Conservation (phyloP, 2,888 invertebrate genomes). For the Chrysopilus asiliformis region DNA sequence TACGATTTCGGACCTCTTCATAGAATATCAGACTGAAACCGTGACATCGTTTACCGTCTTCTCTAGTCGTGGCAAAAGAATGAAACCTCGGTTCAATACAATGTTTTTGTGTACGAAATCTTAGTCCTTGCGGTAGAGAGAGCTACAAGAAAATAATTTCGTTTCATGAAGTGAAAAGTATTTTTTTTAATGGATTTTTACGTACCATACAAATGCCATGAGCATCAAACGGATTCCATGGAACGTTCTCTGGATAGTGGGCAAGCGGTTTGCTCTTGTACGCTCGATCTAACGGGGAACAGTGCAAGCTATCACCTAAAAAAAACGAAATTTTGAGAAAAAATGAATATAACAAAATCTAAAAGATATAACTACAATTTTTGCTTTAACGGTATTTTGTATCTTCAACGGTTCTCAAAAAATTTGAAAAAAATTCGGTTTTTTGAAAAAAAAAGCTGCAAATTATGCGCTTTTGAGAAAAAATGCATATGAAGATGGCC, state of each 20-base stretch:
- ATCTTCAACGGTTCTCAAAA: too few species aligned
- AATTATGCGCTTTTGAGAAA: too few species aligned
- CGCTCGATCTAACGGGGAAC: slow-evolving; percentile 83
- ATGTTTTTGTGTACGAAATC: slow-evolving; percentile 91
- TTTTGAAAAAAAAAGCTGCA: too few species aligned
- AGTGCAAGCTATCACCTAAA: slow-evolving; percentile 69
- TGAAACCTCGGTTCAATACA: slow-evolving; percentile 78
- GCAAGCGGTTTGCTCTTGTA: slow-evolving; percentile 90
- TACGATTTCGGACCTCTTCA: slow-evolving; percentile 85
- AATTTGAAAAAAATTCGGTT: too few species aligned
- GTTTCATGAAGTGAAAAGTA: too few species aligned
- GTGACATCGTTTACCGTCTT: slow-evolving; percentile 89
- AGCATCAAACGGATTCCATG: slow-evolving; percentile 83
- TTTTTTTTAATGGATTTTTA: not conserved
- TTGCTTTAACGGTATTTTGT: too few species aligned
- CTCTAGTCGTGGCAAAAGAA: slow-evolving; percentile 91
- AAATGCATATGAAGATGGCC: too few species aligned
- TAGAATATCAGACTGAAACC: slow-evolving; percentile 93
- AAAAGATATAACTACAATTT: too few species aligned
- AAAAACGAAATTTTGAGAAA: slow-evolving; percentile 18
- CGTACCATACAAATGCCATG: slow-evolving; percentile 91
- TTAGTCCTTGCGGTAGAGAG: slow-evolving; percentile 85
- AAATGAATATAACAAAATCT: not conserved
- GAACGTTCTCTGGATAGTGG: slow-evolving; percentile 85
- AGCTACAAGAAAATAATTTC: slow-evolving; percentile 46